Evolutionary conservation across 2,113 vertebrate species (phyloP).

Genomic region (Albula glossodonta): DNA sequence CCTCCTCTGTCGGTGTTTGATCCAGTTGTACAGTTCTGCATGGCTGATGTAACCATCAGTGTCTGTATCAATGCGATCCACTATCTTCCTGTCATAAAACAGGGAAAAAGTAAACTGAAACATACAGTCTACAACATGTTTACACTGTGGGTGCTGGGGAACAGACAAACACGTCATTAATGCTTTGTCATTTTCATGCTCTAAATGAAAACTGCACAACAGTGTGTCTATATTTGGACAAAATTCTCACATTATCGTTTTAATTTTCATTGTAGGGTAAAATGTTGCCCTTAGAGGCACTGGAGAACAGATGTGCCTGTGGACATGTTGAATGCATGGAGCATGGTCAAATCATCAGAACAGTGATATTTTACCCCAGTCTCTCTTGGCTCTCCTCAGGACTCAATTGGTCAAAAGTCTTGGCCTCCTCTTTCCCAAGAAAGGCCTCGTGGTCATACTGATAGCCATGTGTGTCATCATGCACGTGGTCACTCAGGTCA

Average conservation of each 20-base stretch:
- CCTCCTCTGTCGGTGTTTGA: constrained; percentile 84
- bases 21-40: constrained; percentile 82
- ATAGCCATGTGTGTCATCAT: constrained; percentile 69
- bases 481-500: constrained; percentile 77
- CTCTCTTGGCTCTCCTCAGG: constrained; percentile 84
- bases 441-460: constrained; percentile 91
- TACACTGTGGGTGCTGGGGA: background rate
- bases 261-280: background rate
- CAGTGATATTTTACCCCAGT: constrained; percentile 73
- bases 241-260: background rate
- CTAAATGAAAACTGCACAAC: background rate
- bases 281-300: background rate
- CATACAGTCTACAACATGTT: background rate
- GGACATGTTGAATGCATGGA: background rate
- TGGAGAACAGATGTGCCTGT: background rate
- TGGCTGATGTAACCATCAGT: constrained; percentile 80
- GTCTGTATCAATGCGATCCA: constrained; percentile 83
- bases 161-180: background rate
- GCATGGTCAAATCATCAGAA: background rate
- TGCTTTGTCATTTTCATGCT: no score
- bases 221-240: background rate
- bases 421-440: constrained; percentile 84
- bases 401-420: constrained; percentile 86
- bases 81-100: constrained; percentile 74
- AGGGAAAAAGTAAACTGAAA: background rate